A percentile compares a stretch with the other conserved stretches of the same genome.
phyloP scores from a whole-genome alignment of 2,113 vertebrate species.

The Phoxinus phoxinus region DNA sequence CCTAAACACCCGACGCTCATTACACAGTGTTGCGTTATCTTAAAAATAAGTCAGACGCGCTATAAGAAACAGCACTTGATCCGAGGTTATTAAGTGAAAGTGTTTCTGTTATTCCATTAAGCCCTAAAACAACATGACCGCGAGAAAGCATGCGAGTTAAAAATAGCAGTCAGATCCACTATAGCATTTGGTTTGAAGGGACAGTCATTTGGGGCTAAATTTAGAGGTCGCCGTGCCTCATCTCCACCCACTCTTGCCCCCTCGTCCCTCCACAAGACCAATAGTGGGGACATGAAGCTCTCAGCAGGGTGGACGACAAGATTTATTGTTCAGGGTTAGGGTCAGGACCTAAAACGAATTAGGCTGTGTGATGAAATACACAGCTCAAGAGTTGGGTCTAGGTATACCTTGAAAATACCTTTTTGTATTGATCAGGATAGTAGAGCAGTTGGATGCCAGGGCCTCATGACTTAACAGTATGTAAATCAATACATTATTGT shows the following conservation, averaged over 20 bases:
- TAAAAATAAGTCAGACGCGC: background rate
- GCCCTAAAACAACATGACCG: background rate
- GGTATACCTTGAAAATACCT: background rate
- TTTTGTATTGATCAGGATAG: background rate
- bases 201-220: constrained; percentile 33
- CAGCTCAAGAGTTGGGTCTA: background rate
- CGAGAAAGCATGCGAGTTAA: constrained; percentile 43
- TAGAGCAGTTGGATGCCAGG: background rate
- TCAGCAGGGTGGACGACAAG: background rate
- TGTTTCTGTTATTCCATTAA: background rate
- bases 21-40: background rate
- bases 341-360: background rate
- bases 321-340: background rate
- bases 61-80: background rate
- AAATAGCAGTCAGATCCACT: constrained; percentile 49
- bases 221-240: constrained; percentile 21
- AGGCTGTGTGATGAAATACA: background rate
- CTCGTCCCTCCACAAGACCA: background rate
- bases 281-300: background rate
- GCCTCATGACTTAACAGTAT: background rate
- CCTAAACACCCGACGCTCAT: background rate
- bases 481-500: background rate
- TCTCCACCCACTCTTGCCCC: background rate
- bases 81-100: constrained; percentile 1
- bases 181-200: constrained; percentile 34